Evolutionary conservation across 2,113 vertebrate species (phyloP).

Genomic region (Elachura formosa): DNA sequence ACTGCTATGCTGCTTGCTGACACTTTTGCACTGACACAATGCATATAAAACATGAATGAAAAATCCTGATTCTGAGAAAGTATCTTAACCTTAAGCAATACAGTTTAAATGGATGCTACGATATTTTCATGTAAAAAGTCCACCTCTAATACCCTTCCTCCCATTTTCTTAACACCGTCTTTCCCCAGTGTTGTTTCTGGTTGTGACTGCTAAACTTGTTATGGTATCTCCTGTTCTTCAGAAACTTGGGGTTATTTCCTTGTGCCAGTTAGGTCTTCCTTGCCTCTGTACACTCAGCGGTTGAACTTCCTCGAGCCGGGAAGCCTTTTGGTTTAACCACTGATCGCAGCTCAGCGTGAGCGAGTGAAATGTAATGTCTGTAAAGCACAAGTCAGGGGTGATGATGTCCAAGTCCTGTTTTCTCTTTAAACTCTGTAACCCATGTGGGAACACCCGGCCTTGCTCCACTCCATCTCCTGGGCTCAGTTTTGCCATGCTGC

Average conservation of each 20-base stretch:
- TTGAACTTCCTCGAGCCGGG: neutral
- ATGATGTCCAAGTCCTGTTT: neutral
- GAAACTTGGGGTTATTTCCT: neutral
- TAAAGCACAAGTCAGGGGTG: neutral
- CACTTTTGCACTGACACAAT: neutral
- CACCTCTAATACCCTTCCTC: neutral
- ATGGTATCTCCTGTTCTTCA: neutral
- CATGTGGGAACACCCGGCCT: neutral
- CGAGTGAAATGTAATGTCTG: neutral
- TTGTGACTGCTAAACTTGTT: rapidly evolving
- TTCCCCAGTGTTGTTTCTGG: neutral
- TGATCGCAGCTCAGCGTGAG: neutral
- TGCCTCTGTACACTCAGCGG: rapidly evolving
- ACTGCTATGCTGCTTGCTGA: neutral
- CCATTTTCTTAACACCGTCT: neutral
- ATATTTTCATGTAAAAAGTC: neutral
- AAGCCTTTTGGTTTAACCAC: neutral
- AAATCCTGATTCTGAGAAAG: neutral
- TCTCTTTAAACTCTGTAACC: neutral
- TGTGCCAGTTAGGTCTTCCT: neutral
- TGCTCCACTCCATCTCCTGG: neutral
- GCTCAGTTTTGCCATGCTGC: neutral
- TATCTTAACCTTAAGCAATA: neutral
- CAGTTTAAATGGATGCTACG: neutral
- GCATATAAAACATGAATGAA: neutral